Base-by-base conservation (phyloP, 1,140 invertebrate genomes). In the Danaus melanippus region DNA sequence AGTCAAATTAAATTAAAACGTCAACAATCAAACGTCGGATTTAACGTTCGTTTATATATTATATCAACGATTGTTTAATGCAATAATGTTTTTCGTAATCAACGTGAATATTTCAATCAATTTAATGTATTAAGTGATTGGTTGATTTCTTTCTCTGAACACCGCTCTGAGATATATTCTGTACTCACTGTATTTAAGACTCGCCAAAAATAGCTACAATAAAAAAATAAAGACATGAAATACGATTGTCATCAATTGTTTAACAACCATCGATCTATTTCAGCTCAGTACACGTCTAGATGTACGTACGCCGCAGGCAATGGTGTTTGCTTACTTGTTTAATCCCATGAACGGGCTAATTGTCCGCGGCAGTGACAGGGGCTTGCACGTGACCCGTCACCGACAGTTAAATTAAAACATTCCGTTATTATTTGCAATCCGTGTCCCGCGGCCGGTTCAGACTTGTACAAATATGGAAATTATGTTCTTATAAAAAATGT, bases 371-470 rank as follows among this genome's bases (percentile, higher is more conserved):
- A 86, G 78, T 84, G 83, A 80, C 80, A 83, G 66, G 61, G 66
- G 62, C 49, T 67, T 65, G 70, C 81, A 84, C 84, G 84, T 84
- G 84, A 81, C 84, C 81, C 75, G 84, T 86, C 84, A 86, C 76
- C 76, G 71, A 79, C 83, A 86, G 79, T 67, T 70, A 82, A 86
- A 86, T 86, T 86, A 86, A 86, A 86, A 83, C 80, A 86, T 86
- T 80, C 79, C 80, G 72, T 76, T 83, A 84, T 82, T 84, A 84
- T 82, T 85, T 85, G 76, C 73, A 80, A 75, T 75, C 75, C 74
- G 69, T 66, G 66, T 62, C 56, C 66, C 64, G 56, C 62, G 56
- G 55, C 57, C 54, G 15, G 45, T 10, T 56, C 46, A 39, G 48
- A 21, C 52, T 32, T 8, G 5, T 32, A 32, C 21, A 32, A 32